Percentiles rank a stretch among this genome's conserved stretches.
These are phyloP conservation scores for Drosophila trapezifrons DNA, from an alignment of 1,140 invertebrate genomes.

Conservation along the genomic window DNA sequence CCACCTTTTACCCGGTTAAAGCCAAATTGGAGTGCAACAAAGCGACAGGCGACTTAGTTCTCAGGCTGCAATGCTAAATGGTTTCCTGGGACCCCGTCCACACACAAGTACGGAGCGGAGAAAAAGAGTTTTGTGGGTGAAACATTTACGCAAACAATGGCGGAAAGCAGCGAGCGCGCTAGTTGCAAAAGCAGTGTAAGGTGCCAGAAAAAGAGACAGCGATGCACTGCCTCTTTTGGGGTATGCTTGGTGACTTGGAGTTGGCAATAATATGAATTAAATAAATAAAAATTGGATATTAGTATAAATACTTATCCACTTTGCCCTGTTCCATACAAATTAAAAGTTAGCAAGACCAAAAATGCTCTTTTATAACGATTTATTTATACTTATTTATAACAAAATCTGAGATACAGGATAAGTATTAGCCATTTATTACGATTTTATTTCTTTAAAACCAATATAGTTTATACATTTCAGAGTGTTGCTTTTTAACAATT, in stretches of 20 bases:
- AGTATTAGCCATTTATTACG: no score
- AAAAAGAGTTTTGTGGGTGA: conserved; percentile 44
- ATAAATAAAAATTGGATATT: no score
- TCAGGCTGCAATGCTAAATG: conserved; percentile 77
- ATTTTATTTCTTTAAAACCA: no score
- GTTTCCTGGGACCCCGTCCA: conserved; percentile 59
- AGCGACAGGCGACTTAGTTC: conserved; percentile 75
- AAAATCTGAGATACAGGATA: no score
- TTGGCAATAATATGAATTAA: neutral
- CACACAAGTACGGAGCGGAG: conserved; percentile 1
- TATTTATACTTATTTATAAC: no score
- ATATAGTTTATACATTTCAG: no score
- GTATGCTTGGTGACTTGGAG: neutral
- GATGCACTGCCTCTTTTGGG: conserved; percentile 3
- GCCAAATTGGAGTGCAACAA: conserved; percentile 55
- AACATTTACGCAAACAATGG: conserved; percentile 78
- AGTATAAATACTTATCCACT: no score
- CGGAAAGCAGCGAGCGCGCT: conserved; percentile 55
- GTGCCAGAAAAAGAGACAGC: conserved; percentile 26
- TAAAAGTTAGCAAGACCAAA: no score
- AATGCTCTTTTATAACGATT: no score
- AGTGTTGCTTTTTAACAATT: no score
- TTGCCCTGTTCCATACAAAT: no score
- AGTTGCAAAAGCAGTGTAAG: conserved; percentile 51
- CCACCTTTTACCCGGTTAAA: conserved; percentile 70